Base-by-base conservation (phyloP, 2,797 vertebrate genomes). In the Orestias chungarensis region DNA sequence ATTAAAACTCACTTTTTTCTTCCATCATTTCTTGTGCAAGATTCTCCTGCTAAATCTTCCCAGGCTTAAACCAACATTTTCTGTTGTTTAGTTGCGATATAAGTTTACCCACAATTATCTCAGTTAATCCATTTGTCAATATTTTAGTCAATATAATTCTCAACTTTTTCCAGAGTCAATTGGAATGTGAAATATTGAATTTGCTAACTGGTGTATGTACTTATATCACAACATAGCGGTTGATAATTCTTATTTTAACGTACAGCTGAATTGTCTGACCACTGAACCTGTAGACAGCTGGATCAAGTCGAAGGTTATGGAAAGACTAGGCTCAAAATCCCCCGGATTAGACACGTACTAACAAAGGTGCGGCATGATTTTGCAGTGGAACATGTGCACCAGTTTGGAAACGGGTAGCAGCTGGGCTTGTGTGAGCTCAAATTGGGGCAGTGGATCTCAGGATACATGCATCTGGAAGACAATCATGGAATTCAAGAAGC, bases 361-460 rank as follows among this genome's bases (percentile, higher is more conserved):
- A 75, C 25, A 66, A 65, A 57, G 23, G 47, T 57, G 9, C 6
- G 23, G 2, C 43, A 25, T 7, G 29, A 27, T 20, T 7, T 47
- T 59, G 29, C 38, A 12, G 10, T 68, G 62, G 61, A 73, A 64
- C 20, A 15, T 57, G 72, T 40, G 52, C 7, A 61, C 18, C 29
- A 20, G 38, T 66, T 55, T 50, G 18, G 46, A 80, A 73, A 80
- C 33, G 50, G 35, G 61, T 52, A 70, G 54, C 42, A 66, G 78
- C 31, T 71, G 29, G 46, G 52, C 52, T 43, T 59, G 44, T 55
- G 54, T 43, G 20, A 25, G 57, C 31, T 68, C 47, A 12, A 9
- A 35, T 23, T 18, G 46, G 43, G 59, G n/a, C 50, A 50, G 5
- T n/a, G n/a, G 25, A 33, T 50, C 43, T 70, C 40, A 42, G 38